Evolutionary conservation across 1,140 invertebrate species (phyloP).

Genomic region (Cherax quadricarinatus): DNA sequence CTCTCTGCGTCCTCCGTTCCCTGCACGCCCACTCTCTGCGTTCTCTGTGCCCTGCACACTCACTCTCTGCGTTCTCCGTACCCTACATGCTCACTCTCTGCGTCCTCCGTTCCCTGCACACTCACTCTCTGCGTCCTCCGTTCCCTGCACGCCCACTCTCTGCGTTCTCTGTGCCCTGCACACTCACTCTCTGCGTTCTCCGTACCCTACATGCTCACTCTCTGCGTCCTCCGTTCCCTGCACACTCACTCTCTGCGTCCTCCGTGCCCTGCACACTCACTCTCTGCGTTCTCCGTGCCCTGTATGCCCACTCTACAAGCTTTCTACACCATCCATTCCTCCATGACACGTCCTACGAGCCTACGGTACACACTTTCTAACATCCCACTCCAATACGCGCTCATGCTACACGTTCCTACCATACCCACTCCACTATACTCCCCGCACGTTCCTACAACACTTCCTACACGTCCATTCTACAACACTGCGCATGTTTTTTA

Average conservation of each 20-base stretch:
- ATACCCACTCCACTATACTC: neutral
- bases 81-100: neutral
- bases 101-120: neutral
- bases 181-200: neutral
- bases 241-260: neutral
- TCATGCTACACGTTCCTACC: neutral
- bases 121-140: no score
- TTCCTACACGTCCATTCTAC: neutral
- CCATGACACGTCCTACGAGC: neutral
- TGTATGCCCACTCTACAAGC: neutral
- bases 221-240: neutral
- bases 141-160: neutral
- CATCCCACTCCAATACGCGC: neutral
- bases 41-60: neutral
- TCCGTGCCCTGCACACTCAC: neutral
- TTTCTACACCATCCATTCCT: neutral
- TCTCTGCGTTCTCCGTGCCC: neutral
- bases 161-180: neutral
- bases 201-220: neutral
- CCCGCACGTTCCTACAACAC: neutral
- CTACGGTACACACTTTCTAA: neutral
- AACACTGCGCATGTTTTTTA: no score
- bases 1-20: neutral
- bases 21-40: neutral
- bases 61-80: neutral